Evolutionary conservation across 2,888 invertebrate genomes (phyloP), one percentile per base, ranked within the genome.

Genomic region (Hemaris fuciformis): DNA sequence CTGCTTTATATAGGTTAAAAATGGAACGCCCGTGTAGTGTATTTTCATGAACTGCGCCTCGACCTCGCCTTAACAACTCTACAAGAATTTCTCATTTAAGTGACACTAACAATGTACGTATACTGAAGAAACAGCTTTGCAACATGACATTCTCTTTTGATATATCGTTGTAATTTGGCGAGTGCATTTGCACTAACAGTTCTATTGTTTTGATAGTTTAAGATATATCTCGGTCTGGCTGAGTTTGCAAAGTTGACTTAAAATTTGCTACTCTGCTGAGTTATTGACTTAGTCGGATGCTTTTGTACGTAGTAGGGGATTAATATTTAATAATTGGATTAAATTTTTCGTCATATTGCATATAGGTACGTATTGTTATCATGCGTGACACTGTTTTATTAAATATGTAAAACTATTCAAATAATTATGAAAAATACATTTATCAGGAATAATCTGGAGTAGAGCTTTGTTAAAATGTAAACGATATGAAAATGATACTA

Each of bases 11-110:
- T 18, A 53, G 18, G 53, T 53, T 53, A 53, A 53, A 53, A 53
- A 53, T 53, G 53, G 53, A 53, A 53, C 53, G 18, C 53, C 53
- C 31, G 53, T 48, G 27, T 27, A 53, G 22, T 57, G 34, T 57
- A 22, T 34, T 57, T 57, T 38, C 34, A 38, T 48, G 38, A 60
- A 48, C 38, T 38, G 38, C 31, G 48, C 23, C 48, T 48, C 38
- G 48, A 60, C 66, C 60, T 63, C 64, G 57, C 62, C 58, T 62
- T 68, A 66, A 65, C 71, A 66, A 67, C 62, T 64, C 66, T 69
- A 66, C 64, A 69, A 48, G 45, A 41, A 60, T 48, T 60, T 60
- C 61, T 57, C 61, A 57, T 46, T 61, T 46, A 61, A 58, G 61
- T 61, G 61, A 45, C 43, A 41, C 61, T 57, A 57, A 58, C 57